Percentiles rank a stretch among this genome's conserved stretches.
These are phyloP conservation scores for Drosophila cognata DNA, from an alignment of 2,888 invertebrate species.

Conservation along the genomic window DNA sequence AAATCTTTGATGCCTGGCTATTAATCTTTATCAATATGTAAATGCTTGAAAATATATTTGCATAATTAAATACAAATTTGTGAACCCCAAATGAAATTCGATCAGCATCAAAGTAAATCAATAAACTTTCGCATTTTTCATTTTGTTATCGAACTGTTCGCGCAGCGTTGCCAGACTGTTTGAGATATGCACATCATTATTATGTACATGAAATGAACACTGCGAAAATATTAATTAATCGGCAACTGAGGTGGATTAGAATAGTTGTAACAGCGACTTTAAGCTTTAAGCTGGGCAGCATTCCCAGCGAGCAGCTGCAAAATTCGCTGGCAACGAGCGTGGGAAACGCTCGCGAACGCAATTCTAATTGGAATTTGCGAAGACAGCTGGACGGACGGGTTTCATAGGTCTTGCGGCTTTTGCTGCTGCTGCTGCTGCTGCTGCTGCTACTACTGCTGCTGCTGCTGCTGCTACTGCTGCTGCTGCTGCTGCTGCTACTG, in stretches of 20 bases:
- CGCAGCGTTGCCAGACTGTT: conserved; percentile 1
- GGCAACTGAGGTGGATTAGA: conserved; percentile 62
- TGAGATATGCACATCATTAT: background rate
- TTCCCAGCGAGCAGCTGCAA: conserved; percentile 49
- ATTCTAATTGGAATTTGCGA: conserved; percentile 44
- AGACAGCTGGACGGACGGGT: conserved; percentile 17
- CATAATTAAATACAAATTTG: background rate
- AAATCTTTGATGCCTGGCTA: background rate
- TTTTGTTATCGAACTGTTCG: background rate
- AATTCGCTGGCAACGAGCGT: conserved; percentile 36
- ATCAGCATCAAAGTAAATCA: background rate
- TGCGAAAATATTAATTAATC: conserved; percentile 54
- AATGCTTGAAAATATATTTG: background rate
- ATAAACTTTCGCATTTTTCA: background rate
- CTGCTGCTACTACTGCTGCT: conserved; percentile 1
- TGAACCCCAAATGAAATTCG: background rate
- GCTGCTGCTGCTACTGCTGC: conserved; percentile 2
- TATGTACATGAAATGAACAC: background rate
- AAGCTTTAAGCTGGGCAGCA: conserved; percentile 56
- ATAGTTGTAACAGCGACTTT: conserved; percentile 48
- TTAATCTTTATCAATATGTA: background rate
- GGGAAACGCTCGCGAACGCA: conserved; percentile 43
- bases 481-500: background rate
- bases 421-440: conserved; percentile 6
- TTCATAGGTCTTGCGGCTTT: conserved; percentile 8